Conservation (phyloP, 2,113 vertebrate genomes). For the Cololabis saira region DNA sequence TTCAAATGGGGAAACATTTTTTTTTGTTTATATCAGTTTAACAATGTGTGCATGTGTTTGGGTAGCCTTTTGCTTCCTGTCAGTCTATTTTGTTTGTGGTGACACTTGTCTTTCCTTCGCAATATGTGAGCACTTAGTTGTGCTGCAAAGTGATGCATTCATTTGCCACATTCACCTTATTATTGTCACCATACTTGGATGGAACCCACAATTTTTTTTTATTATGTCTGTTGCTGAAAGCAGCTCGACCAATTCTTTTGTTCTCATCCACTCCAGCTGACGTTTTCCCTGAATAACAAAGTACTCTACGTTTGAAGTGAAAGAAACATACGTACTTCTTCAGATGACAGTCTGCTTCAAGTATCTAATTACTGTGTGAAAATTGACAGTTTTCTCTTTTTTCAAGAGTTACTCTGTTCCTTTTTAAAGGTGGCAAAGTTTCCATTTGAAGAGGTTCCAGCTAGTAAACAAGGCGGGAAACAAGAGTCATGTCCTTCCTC, state of each 20-base stretch:
- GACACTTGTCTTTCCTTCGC: conserved; percentile 7
- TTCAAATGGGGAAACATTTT: conserved; percentile 1
- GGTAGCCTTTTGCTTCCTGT: conserved; percentile 1
- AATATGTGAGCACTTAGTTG: neutral
- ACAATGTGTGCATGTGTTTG: conserved; percentile 3
- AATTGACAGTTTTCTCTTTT: conserved; percentile 3
- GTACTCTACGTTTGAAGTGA: neutral
- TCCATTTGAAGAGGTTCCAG: conserved; percentile 90
- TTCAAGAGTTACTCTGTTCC: neutral
- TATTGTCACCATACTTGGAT: no score
- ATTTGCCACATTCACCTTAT: no score
- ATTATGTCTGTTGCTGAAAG: neutral
- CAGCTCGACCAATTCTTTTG: neutral
- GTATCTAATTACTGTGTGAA: neutral
- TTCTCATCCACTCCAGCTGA: neutral
- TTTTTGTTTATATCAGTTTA: neutral
- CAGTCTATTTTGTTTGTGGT: conserved; percentile 7
- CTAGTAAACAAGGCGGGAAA: conserved; percentile 70
- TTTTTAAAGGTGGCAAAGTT: conserved; percentile 80
- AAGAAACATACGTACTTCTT: neutral
- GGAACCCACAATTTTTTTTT: neutral
- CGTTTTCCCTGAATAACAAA: neutral
- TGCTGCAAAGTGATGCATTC: no score
- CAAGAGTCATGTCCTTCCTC: conserved; percentile 56
- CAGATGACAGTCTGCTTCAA: neutral